Base-by-base conservation (phyloP, 2,888 invertebrate species). In the Phengaris arion region DNA sequence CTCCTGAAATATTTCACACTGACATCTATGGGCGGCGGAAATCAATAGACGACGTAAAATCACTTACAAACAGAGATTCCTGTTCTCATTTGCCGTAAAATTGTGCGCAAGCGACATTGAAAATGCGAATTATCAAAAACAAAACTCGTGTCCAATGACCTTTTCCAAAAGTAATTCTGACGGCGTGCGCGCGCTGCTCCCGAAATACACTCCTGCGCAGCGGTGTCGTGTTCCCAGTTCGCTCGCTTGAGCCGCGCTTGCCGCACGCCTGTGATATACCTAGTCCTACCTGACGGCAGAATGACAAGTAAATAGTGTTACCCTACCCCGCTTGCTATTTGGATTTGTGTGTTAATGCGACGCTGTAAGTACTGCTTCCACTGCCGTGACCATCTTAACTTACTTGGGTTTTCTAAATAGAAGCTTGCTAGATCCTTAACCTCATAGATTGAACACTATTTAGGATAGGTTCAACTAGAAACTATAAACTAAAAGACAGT, bases 141-240 rank as follows among this genome's bases (percentile, higher is more conserved):
- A 87, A 86, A 84, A 68, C 84, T 79, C 79, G 85, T 93, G 93
- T 93, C 90, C 93, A 92, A 90, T 88, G 93, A 93, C 93, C 93
- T 93, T 93, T 93, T 86, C 89, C 89, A 89, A 91, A 93, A 90
- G 89, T 87, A 89, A 88, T 87, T 87, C 85, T 89, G 91, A 89
- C 89, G 89, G 84, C 77, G 89, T 87, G 87, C 86, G 87, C 85
- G 83, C 84, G 84, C 83, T 80, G 80, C 74, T 86, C 90, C 91
- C 80, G 85, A 91, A 92, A 92, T 92, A 92, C 86, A 85, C 82
- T 85, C 86, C 82, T 81, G 83, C 86, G 86, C 86, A 83, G 80
- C 81, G 85, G 87, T 87, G 88, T 93, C 93, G 92, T 83, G 85
- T 93, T 91, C 88, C 91, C 84, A 79, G 82, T 89, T 92, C 92